Conservation (phyloP, 2,797 vertebrate species). For the Malurus splendens region DNA sequence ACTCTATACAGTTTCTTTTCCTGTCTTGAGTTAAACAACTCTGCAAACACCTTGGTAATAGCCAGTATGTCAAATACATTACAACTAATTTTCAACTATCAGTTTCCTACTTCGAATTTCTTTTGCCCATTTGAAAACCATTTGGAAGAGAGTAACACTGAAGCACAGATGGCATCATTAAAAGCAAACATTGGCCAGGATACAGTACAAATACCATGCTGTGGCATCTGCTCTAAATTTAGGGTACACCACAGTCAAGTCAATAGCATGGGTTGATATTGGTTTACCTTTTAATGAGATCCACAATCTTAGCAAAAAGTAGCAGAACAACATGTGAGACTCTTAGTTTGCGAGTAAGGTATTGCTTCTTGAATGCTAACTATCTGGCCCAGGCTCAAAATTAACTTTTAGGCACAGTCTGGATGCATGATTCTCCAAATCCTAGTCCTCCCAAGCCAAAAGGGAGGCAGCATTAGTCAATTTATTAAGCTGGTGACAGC, state of each 20-base stretch:
- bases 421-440: not conserved
- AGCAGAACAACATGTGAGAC: not conserved
- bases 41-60: not conserved
- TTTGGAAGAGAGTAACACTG: not conserved
- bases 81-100: not conserved
- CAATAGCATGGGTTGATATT: not conserved
- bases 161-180: not conserved
- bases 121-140: not conserved
- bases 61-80: not conserved
- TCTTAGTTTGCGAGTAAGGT: not conserved
- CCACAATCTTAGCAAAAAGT: not conserved
- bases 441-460: not conserved
- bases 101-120: not conserved
- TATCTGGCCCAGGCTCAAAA: not conserved
- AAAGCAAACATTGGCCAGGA: slow-evolving; percentile 15
- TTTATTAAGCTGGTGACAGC: not conserved
- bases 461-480: not conserved
- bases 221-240: slow-evolving; percentile 17
- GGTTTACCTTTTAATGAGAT: slow-evolving; percentile 41
- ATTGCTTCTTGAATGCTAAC: not conserved
- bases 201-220: slow-evolving; percentile 18
- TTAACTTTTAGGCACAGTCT: not conserved
- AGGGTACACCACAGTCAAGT: not conserved
- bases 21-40: not conserved
- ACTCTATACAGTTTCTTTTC: not conserved